Evolutionary conservation across 2,113 vertebrate species (phyloP).

Genomic region (Oryzias woworae): DNA sequence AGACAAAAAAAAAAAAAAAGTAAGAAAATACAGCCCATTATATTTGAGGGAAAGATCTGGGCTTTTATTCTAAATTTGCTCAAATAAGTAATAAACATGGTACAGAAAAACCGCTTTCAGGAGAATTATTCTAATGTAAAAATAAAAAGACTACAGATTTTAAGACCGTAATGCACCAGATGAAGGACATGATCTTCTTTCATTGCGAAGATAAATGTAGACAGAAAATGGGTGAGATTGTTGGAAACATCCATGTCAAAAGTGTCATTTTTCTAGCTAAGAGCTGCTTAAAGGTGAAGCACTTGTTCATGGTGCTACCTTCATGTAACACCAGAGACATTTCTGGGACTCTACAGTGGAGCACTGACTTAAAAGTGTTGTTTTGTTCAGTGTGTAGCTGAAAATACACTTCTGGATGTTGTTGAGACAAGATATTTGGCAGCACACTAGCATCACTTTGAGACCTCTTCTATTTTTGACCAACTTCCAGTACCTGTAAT

Average conservation of each 20-base stretch:
- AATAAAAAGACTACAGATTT: too few species aligned
- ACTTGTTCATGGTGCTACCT: background rate
- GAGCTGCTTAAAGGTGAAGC: slow-evolving; percentile 35
- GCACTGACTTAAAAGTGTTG: slow-evolving; percentile 10
- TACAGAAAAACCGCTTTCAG: too few species aligned
- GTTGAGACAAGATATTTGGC: slow-evolving; percentile 16
- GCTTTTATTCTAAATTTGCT: too few species aligned
- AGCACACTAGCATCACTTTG: background rate
- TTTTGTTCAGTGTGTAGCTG: slow-evolving; percentile 4
- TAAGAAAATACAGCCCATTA: too few species aligned
- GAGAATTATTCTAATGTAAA: too few species aligned
- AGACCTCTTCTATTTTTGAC: background rate
- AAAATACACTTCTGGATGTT: slow-evolving; percentile 7
- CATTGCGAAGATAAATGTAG: too few species aligned
- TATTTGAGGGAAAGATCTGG: too few species aligned
- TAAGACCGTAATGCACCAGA: too few species aligned
- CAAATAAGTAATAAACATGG: too few species aligned
- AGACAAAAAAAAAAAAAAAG: too few species aligned
- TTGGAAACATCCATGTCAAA: background rate
- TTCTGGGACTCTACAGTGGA: background rate
- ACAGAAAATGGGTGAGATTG: too few species aligned
- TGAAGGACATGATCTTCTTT: too few species aligned
- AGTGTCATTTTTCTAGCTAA: slow-evolving; percentile 31
- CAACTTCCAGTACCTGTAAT: slow-evolving; percentile 26
- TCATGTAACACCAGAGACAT: slow-evolving; percentile 8